These are phyloP conservation scores for Labia minor DNA, from an alignment of 2,888 invertebrate species.

Conservation along the genomic window DNA sequence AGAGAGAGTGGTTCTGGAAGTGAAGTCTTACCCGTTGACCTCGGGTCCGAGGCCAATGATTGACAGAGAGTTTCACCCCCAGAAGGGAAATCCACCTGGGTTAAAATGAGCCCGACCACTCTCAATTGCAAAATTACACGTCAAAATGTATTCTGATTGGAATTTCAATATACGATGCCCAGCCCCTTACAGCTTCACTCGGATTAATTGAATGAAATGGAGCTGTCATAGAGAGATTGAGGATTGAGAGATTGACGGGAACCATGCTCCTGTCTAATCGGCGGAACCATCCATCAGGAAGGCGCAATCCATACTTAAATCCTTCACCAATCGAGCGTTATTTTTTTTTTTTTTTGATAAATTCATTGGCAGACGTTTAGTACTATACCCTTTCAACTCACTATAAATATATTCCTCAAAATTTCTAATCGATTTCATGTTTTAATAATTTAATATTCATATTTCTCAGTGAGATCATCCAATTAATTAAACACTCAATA, in stretches of 20 bases:
- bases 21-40: no score
- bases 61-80: background rate
- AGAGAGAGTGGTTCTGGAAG: no score
- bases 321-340: no score
- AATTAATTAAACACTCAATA: no score
- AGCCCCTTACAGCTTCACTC: background rate
- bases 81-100: background rate
- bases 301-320: background rate
- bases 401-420: no score
- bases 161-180: background rate
- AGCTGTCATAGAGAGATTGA: background rate
- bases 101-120: background rate
- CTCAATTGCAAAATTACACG: background rate
- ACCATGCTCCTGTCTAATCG: background rate
- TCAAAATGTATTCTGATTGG: background rate
- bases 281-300: background rate
- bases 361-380: no score
- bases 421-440: no score
- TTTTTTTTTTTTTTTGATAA: no score
- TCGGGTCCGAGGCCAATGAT: background rate
- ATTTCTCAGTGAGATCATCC: no score
- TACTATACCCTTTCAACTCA: no score
- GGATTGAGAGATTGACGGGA: background rate
- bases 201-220: background rate
- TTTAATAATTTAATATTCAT: no score